Percentiles rank a stretch among this genome's conserved stretches.
These are phyloP conservation scores for Microcebus ravelobensis DNA, from an alignment of 2,113 vertebrate species.

Conservation along the genomic window DNA sequence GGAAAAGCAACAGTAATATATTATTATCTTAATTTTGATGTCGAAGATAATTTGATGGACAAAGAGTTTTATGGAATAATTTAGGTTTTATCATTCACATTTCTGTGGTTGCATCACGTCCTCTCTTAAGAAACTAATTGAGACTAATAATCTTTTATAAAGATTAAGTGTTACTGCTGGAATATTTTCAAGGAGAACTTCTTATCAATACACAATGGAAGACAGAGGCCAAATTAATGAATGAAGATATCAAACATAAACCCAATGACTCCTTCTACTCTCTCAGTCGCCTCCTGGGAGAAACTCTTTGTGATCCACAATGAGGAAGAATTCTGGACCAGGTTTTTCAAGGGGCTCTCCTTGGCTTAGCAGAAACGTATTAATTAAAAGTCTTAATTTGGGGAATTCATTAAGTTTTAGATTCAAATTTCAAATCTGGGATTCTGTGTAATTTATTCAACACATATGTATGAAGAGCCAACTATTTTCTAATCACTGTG, in stretches of 20 bases:
- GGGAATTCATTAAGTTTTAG: not conserved
- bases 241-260: not conserved
- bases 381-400: not conserved
- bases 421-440: not conserved
- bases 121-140: not conserved
- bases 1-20: not conserved
- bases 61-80: not conserved
- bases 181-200: not conserved
- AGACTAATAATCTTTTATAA: not conserved
- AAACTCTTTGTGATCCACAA: not conserved
- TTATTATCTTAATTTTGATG: conserved; percentile 1
- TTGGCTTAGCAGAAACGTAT: not conserved
- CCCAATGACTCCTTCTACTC: not conserved
- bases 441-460: not conserved
- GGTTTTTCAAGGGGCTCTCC: not conserved
- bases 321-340: not conserved
- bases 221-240: not conserved
- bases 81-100: not conserved
- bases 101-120: not conserved
- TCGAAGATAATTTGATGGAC: not conserved
- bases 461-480: not conserved
- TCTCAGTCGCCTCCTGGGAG: not conserved
- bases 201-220: not conserved
- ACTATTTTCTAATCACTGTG: not conserved
- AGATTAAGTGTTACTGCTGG: not conserved